Conservation (phyloP, 2,113 vertebrate species). For the Percopsis transmontana region DNA sequence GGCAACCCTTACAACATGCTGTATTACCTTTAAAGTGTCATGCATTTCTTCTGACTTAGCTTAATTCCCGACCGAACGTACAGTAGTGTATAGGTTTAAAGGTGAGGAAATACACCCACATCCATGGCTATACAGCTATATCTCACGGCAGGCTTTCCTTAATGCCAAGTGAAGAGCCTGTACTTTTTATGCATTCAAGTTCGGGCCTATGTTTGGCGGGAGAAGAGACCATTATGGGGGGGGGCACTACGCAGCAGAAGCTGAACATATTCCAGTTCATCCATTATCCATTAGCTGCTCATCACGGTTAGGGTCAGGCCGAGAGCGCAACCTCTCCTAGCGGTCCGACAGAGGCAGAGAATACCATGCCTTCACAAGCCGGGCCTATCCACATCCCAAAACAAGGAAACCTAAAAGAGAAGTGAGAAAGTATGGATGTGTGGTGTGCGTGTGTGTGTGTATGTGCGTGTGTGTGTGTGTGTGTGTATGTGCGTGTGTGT, state of each 20-base stretch:
- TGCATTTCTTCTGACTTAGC: background rate
- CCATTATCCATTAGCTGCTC: conserved; percentile 75
- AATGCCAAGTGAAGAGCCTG: conserved; percentile 19
- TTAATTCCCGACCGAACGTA: no score
- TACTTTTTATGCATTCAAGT: conserved; percentile 48
- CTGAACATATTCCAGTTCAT: conserved; percentile 66
- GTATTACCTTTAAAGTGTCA: background rate
- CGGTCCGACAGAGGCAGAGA: conserved; percentile 41
- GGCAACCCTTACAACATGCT: conserved; percentile 8
- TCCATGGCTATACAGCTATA: background rate
- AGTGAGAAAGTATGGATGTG: conserved; percentile 1
- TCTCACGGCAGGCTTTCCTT: background rate
- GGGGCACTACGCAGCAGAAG: conserved; percentile 45
- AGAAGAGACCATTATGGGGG: conserved; percentile 50
- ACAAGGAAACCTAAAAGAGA: conserved; percentile 48
- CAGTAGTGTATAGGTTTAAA: no score
- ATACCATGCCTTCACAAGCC: conserved; percentile 28
- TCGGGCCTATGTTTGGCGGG: conserved; percentile 57
- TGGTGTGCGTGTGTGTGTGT: background rate
- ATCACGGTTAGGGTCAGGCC: conserved; percentile 67
- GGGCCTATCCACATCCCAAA: conserved; percentile 43
- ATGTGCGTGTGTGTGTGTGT: background rate
- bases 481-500: background rate
- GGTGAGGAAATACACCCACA: background rate
- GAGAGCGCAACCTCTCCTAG: conserved; percentile 59